Evolutionary conservation across 2,113 vertebrate species (phyloP).

Genomic region (Steatornis caripensis): DNA sequence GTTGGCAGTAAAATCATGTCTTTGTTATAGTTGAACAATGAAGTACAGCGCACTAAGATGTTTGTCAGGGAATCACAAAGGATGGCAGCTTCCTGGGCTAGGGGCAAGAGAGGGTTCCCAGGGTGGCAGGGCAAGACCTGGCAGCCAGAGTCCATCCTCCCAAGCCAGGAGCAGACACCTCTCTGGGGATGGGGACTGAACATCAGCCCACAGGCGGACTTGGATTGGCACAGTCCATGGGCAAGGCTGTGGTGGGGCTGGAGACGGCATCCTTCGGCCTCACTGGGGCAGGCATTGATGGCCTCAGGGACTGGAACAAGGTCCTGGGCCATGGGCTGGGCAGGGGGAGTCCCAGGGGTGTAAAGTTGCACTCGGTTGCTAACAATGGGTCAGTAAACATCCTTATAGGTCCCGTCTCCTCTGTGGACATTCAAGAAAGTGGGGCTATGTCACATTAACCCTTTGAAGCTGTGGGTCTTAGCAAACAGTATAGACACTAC

Average conservation of each 20-base stretch:
- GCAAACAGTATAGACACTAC: not conserved
- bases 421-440: not conserved
- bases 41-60: not conserved
- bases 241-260: no score
- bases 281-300: not conserved
- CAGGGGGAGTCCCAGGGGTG: rapidly evolving
- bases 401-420: not conserved
- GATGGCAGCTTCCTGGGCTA: not conserved
- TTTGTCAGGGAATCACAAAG: not conserved
- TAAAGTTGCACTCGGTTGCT: rapidly evolving
- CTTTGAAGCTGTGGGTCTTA: not conserved
- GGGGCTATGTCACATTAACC: no score
- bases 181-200: not conserved
- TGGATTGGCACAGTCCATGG: rapidly evolving
- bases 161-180: not conserved
- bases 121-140: not conserved
- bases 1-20: not conserved
- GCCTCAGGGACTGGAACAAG: not conserved
- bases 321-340: no score
- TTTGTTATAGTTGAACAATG: not conserved
- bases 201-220: not conserved
- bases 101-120: not conserved
- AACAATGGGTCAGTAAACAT: not conserved
- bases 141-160: not conserved
- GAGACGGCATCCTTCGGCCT: not conserved